These are phyloP conservation scores for Serinus canaria DNA, from an alignment of 2,113 vertebrate genomes.

Conservation along the genomic window DNA sequence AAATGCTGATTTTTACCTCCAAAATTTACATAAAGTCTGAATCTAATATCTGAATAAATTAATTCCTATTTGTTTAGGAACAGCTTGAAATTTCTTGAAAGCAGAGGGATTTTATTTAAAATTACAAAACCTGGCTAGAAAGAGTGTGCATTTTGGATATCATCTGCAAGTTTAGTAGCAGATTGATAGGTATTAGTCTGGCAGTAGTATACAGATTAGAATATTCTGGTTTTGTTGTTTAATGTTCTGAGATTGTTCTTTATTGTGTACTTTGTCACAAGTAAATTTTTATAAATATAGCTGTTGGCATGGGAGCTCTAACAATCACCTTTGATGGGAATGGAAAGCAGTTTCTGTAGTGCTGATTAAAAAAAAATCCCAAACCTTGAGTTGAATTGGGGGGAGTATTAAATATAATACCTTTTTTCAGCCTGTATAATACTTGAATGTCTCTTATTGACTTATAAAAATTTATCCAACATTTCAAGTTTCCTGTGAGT, in stretches of 20 bases:
- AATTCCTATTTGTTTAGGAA: not conserved
- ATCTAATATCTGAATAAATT: not conserved
- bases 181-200: not conserved
- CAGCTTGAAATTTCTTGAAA: not conserved
- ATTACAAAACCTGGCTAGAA: not conserved
- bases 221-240: not conserved
- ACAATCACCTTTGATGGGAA: not conserved
- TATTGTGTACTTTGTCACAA: fast-evolving
- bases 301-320: not conserved
- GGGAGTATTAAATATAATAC: not conserved
- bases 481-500: not conserved
- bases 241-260: not conserved
- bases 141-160: not conserved
- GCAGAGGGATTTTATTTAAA: not conserved
- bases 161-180: not conserved
- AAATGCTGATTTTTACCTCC: not conserved
- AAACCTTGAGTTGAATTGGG: not conserved
- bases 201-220: not conserved
- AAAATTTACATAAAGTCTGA: not conserved
- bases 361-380: not conserved
- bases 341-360: not conserved
- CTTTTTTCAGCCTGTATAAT: not conserved
- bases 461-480: not conserved
- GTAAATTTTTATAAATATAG: not conserved
- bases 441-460: not conserved